Percentiles rank a stretch among this genome's conserved stretches.
phyloP scores from a whole-genome alignment of 2,797 vertebrate species.

The Schizopygopsis pylzovi region DNA sequence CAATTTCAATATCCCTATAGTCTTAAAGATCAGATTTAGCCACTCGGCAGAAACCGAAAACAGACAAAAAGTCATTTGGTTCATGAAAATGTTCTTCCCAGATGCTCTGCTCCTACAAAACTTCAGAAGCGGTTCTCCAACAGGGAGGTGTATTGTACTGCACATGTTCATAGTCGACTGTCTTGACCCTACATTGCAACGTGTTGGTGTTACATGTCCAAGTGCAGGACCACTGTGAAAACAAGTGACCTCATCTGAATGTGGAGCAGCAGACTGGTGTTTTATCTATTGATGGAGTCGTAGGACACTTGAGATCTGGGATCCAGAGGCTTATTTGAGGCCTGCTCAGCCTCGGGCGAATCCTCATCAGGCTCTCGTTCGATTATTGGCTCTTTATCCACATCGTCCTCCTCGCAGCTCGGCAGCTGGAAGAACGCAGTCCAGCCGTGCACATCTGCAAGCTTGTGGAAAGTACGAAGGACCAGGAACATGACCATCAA shows the following conservation, averaged over 20 bases:
- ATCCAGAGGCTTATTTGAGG: constrained; percentile 66
- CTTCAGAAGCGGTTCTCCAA: not conserved
- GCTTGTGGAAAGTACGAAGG: constrained; percentile 85
- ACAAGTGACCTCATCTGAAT: not conserved
- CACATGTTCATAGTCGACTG: not conserved
- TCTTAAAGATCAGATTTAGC: not conserved
- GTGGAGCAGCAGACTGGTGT: not conserved
- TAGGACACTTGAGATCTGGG: constrained; percentile 71
- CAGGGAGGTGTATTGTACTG: not conserved
- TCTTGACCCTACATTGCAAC: constrained; percentile 11
- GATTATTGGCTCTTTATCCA: constrained; percentile 74
- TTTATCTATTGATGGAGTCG: constrained; percentile 73
- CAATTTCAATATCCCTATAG: not conserved
- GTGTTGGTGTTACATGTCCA: not conserved
- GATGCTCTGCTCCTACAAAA: not conserved
- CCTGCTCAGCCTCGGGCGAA: constrained; percentile 30
- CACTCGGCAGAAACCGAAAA: not conserved
- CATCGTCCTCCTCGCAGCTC: constrained; percentile 74
- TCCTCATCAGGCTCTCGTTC: not conserved
- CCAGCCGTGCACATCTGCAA: constrained; percentile 83
- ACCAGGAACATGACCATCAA: constrained; percentile 86
- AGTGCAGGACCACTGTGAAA: not conserved
- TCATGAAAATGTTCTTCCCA: not conserved
- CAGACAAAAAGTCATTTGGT: not conserved
- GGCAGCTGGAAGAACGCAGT: constrained; percentile 78